Base-by-base conservation (phyloP, 2,888 invertebrate genomes). In the Himalopsyche kuldschensis region DNA sequence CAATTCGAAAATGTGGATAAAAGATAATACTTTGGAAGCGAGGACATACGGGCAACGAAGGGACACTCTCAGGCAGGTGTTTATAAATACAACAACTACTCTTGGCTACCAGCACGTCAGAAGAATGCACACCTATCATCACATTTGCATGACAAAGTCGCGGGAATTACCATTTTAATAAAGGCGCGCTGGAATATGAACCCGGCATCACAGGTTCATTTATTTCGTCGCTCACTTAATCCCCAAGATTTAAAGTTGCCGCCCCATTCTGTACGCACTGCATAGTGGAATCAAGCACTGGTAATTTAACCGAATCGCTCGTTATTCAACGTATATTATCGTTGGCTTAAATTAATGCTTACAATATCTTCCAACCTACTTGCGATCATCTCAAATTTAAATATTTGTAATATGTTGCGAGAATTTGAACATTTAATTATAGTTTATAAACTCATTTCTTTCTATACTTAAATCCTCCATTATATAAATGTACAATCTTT, bases 61-160 rank as follows among this genome's bases (percentile, higher is more conserved):
- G 15, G 8, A 63, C 63, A 24, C 10, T 4, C 5, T 4, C 30
- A 69, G 27, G 80, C 84, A 81, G 84, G 84, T 81, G 84, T 81
- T 81, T 78, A 10, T 75, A 69, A 78, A 77, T 41, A 41, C 46
- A 69, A 83, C 41, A 31, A 80, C 31, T 41, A 31, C 81, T 35
- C 1, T 11, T 30, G 48, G 76, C 78, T 78, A 55, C 32, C 41
- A 55, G 79, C 63, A 48, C 48, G 15, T 30, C 69, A 48, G 55
- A 20, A 47, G 55, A 75, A 82, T 82, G 84, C 82, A 69, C 69
- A 84, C 32, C 75, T 31, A 79, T 31, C 78, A 75, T 76, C 76
- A 75, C 85, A 84, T 85, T 82, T 84, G 79, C 85, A 85, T 85
- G 83, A 83, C 84, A 85, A 83, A 82, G 81, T 81, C n/a, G 63